Evolutionary conservation across 2,888 invertebrate genomes (phyloP).

Genomic region (Macaria liturata): DNA sequence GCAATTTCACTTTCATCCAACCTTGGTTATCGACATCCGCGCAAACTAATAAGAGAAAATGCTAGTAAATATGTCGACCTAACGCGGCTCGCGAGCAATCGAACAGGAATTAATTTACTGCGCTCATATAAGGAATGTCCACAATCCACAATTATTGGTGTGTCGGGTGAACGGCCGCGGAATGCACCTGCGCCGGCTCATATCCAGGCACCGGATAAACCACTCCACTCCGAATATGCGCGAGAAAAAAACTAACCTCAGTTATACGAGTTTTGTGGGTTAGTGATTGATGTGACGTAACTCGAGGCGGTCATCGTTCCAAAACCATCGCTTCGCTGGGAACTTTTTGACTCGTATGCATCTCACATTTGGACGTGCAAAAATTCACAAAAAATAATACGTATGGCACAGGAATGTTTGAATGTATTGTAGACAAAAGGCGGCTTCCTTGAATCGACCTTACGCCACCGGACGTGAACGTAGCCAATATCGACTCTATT

Average conservation of each 20-base stretch:
- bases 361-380: conserved; percentile 3
- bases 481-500: conserved; percentile 37
- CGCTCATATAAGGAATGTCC: conserved; percentile 42
- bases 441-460: conserved; percentile 25
- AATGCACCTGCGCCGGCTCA: conserved; percentile 65
- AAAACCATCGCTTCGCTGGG: conserved; percentile 5
- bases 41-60: conserved; percentile 48
- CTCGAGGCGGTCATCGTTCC: conserved; percentile 16
- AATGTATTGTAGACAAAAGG: conserved; percentile 13
- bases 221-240: conserved; percentile 63
- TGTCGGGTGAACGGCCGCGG: conserved; percentile 65
- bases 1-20: conserved; percentile 70
- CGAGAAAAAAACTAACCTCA: conserved; percentile 57
- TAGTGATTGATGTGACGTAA: conserved; percentile 37
- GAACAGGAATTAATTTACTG: conserved; percentile 34
- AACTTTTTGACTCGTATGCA: conserved; percentile 1
- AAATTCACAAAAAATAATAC: conserved; percentile 4
- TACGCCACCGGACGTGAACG: conserved; percentile 40
- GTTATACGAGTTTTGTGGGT: conserved; percentile 50
- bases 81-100: conserved; percentile 13
- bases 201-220: conserved; percentile 50
- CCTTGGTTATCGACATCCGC: conserved; percentile 62
- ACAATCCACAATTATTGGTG: conserved; percentile 54
- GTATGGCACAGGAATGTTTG: conserved; percentile 24
- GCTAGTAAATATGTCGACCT: conserved; percentile 35